phyloP scores from a whole-genome alignment of 2,888 invertebrate species.

The Epinotia brunnichana region DNA sequence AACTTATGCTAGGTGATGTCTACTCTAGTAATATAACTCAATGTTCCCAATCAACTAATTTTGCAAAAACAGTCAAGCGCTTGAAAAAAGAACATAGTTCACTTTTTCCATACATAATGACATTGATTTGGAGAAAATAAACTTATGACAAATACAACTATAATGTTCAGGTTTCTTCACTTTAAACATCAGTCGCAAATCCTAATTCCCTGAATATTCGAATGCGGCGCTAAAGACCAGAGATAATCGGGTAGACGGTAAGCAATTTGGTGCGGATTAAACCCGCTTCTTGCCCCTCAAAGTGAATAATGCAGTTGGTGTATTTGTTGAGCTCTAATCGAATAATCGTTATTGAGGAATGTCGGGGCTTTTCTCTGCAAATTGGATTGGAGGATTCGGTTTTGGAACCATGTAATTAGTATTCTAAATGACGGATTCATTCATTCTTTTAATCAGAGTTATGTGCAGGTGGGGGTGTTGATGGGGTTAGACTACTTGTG shows the following conservation, averaged over 20 bases:
- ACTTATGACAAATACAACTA: not conserved
- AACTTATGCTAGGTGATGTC: too few species aligned
- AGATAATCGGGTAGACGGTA: constrained; percentile 64
- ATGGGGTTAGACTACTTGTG: not conserved
- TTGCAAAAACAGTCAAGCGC: too few species aligned
- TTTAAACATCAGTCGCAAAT: constrained; percentile 30
- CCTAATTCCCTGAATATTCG: constrained; percentile 57
- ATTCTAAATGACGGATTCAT: not conserved
- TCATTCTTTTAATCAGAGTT: not conserved
- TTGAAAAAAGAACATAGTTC: too few species aligned
- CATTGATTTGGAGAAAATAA: too few species aligned
- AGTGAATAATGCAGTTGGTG: constrained; percentile 64
- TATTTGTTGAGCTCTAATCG: constrained; percentile 65
- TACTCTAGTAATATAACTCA: too few species aligned
- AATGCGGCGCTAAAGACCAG: constrained; percentile 56
- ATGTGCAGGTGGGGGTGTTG: not conserved
- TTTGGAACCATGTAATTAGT: constrained; percentile 31
- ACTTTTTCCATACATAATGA: too few species aligned
- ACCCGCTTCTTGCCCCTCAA: constrained; percentile 61
- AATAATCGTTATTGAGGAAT: constrained; percentile 62
- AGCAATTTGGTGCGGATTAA: constrained; percentile 68
- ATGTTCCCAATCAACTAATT: too few species aligned
- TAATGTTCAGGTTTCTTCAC: not conserved
- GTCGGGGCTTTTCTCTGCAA: constrained; percentile 37
- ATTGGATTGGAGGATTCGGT: constrained; percentile 39